phyloP scores from a whole-genome alignment of 2,113 vertebrate genomes.

The Anolis carolinensis region DNA sequence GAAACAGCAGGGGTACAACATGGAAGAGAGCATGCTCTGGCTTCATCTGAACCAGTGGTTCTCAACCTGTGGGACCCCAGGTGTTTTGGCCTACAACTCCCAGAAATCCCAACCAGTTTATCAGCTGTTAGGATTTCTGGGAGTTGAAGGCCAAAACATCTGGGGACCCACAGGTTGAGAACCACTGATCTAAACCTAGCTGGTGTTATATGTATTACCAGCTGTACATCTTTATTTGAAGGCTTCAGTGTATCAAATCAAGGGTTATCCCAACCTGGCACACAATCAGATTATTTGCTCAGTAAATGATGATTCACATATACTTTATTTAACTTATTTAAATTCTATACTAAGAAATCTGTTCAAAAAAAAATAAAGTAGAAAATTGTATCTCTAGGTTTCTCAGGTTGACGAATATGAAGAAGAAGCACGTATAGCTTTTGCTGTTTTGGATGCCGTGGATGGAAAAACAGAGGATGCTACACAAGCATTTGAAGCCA shows the following conservation, averaged over 20 bases:
- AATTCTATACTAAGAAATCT: not conserved
- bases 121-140: too few relatives aligned
- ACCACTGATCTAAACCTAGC: too few relatives aligned
- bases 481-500: conserved; percentile 86
- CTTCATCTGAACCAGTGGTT: too few relatives aligned
- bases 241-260: not conserved
- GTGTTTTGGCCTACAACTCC: too few relatives aligned
- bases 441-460: conserved; percentile 87
- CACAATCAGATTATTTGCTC: not conserved
- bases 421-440: conserved; percentile 86
- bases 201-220: not conserved
- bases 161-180: too few relatives aligned
- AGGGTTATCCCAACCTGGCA: not conserved
- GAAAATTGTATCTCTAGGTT: conserved; percentile 67
- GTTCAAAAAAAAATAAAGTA: not conserved
- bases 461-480: conserved; percentile 94
- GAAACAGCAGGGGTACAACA: not conserved
- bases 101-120: too few relatives aligned
- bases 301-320: not conserved
- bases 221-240: not conserved
- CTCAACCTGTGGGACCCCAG: too few relatives aligned
- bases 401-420: conserved; percentile 83
- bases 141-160: too few relatives aligned
- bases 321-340: not conserved
- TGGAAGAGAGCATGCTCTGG: not conserved